phyloP scores from a whole-genome alignment of 2,888 invertebrate genomes.

The Calephelis perditalis region DNA sequence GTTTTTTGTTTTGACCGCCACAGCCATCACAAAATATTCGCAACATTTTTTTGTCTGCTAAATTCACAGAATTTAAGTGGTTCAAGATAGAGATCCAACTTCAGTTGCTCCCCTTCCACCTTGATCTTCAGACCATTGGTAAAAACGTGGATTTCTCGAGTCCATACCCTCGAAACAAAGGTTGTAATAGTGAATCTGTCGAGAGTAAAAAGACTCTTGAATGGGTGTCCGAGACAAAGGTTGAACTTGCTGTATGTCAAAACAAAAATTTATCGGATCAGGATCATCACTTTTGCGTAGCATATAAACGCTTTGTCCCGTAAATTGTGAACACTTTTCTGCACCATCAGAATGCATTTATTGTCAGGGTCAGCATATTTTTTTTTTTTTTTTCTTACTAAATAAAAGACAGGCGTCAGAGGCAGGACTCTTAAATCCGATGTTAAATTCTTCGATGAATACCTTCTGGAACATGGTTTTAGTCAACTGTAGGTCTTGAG shows the following conservation, averaged over 20 bases:
- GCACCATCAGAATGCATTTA: slow-evolving; percentile 26
- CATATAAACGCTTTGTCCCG: slow-evolving; percentile 23
- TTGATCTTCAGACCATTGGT: no score
- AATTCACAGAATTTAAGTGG: no score
- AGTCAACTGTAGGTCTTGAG: slow-evolving; percentile 23
- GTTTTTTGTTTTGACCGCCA: no score
- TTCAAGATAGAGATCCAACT: no score
- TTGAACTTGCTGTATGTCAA: slow-evolving; percentile 36
- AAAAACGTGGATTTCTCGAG: slow-evolving; percentile 29
- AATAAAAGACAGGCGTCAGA: slow-evolving; percentile 25
- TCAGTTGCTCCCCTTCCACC: no score
- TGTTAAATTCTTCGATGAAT: slow-evolving; percentile 32
- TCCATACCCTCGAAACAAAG: slow-evolving; percentile 30
- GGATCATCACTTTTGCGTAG: slow-evolving; percentile 27
- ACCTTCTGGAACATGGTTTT: slow-evolving; percentile 28
- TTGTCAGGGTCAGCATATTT: slow-evolving; percentile 24
- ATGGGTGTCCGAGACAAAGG: slow-evolving; percentile 33
- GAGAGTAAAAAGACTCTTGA: slow-evolving; percentile 32
- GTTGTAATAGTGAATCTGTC: slow-evolving; percentile 32
- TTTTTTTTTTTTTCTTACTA: slow-evolving; percentile 31
- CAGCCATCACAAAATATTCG: no score
- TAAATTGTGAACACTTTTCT: slow-evolving; percentile 31
- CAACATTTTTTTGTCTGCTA: no score
- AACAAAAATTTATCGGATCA: slow-evolving; percentile 29
- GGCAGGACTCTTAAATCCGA: slow-evolving; percentile 27